These are phyloP conservation scores for Venustoraphidia nigricollis DNA, from an alignment of 2,888 invertebrate species.

Conservation along the genomic window DNA sequence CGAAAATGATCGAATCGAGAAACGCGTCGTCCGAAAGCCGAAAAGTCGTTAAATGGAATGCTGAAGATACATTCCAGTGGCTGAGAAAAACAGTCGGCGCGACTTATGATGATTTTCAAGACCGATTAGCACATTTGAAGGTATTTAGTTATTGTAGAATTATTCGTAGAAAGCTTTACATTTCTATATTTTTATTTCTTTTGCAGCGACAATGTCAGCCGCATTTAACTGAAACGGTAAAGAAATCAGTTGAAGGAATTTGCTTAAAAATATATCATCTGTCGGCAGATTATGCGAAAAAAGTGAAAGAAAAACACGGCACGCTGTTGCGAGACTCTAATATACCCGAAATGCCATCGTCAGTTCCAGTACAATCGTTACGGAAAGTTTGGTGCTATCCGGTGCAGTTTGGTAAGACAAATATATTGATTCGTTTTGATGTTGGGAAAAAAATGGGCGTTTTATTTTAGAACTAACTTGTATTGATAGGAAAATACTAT, in stretches of 20 bases:
- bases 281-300: slow-evolving; percentile 82
- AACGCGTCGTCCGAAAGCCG: slow-evolving; percentile 85
- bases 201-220: slow-evolving; percentile 82
- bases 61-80: slow-evolving; percentile 95
- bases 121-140: slow-evolving; percentile 75
- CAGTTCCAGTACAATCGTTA: slow-evolving; percentile 48
- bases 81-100: slow-evolving; percentile 82
- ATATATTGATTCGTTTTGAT: too few species aligned
- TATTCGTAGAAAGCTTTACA: not conserved
- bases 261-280: slow-evolving; percentile 87
- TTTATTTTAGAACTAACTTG: too few species aligned
- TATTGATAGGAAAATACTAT: too few species aligned
- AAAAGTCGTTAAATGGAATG: slow-evolving; percentile 97
- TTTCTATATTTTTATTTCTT: slow-evolving; percentile 4
- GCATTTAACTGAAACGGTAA: slow-evolving; percentile 86
- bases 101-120: slow-evolving; percentile 86
- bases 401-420: slow-evolving; percentile 55
- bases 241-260: slow-evolving; percentile 87
- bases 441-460: too few species aligned
- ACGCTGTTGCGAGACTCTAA: slow-evolving; percentile 76
- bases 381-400: slow-evolving; percentile 94
- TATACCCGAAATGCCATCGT: slow-evolving; percentile 49
- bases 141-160: slow-evolving; percentile 17
- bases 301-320: slow-evolving; percentile 76
- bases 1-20: slow-evolving; percentile 89